These are phyloP conservation scores for Opisthograptis luteolata DNA, from an alignment of 2,888 invertebrate species.

Conservation along the genomic window DNA sequence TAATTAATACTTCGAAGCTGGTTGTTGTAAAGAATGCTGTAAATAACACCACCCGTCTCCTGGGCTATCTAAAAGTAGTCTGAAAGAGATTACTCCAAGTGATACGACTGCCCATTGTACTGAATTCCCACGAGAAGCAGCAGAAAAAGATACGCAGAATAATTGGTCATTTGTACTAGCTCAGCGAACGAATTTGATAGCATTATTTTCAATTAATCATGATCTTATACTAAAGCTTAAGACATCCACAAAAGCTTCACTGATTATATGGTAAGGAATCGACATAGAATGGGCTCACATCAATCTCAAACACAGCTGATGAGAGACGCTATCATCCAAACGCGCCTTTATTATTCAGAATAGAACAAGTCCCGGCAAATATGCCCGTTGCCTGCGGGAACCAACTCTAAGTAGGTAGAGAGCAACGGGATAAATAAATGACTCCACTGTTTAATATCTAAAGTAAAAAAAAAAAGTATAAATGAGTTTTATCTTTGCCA, in stretches of 20 bases:
- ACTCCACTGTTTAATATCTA: background rate
- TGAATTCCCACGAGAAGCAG: too few relatives aligned
- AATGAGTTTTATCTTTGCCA: too few relatives aligned
- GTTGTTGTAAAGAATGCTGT: background rate
- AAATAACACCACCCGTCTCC: too few relatives aligned
- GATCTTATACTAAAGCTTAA: too few relatives aligned
- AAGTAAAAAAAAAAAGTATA: background rate
- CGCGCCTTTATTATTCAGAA: constrained; percentile 46
- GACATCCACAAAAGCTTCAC: background rate
- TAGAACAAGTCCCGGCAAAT: constrained; percentile 29
- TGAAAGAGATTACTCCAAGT: too few relatives aligned
- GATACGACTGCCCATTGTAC: too few relatives aligned
- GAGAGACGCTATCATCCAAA: constrained; percentile 46
- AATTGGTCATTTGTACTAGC: too few relatives aligned
- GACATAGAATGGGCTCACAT: constrained; percentile 34
- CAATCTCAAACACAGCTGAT: constrained; percentile 41
- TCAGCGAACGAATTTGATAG: too few relatives aligned
- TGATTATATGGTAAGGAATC: constrained; percentile 1
- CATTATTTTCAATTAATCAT: too few relatives aligned
- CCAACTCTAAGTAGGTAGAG: constrained; percentile 8
- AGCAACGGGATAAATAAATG: background rate
- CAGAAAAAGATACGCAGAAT: too few relatives aligned
- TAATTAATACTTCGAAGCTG: background rate
- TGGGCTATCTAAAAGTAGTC: too few relatives aligned
- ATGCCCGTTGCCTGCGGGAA: constrained; percentile 21